Evolutionary conservation across 37 sponge, comb jelly and placozoan species (phyloP), one percentile per base, ranked within the genome.

Genomic region (Lycopodina hypogea): DNA sequence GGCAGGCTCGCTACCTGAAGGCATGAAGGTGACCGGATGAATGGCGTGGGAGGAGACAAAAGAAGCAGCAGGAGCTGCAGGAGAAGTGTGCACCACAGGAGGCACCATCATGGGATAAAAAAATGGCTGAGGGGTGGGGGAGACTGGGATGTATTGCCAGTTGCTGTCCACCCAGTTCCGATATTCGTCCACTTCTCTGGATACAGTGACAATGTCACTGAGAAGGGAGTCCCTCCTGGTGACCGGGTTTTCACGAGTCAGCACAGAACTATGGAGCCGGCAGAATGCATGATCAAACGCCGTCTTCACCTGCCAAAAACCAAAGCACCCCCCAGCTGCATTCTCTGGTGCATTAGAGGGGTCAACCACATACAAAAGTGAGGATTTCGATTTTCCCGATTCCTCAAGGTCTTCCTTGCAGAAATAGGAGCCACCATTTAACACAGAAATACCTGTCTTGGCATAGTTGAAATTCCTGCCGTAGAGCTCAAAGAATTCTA

Each of bases 401-500:
- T 65, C 71, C 4, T 34, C 75, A 38, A 70, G 8, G 50, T 81
- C 68, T 56, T 96, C 79, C 72, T 96, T 96, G 18, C 81, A 60
- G 74, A 97, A 90, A 71, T 95, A 97, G 0, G 85, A 78, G 35
- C 99, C 99, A 41, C 93, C 93, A 50, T 88, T 77, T 33, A 48
- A 14, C 1, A 97, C 86, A 0, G 71, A 33, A 30, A 97, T 97
- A 0, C 87, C 95, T 0, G 88, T 88, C 57, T 88, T 92, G 73
- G 68, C 70, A 78, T 97, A 97, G 84, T 95, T 95, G 73, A 97
- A 95, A 30, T 79, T 56, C 9, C 93, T 75, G 3, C 99, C 99
- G 70, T 95, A 97, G 23, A 97, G 75, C 81, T 97, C 99, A 59
- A 97, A 97, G 74, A 97, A 97, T 68, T 97, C 99, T 28, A 97